These are phyloP conservation scores for Heterodera schachtii DNA, from an alignment of 1,140 invertebrate species.

Conservation along the genomic window DNA sequence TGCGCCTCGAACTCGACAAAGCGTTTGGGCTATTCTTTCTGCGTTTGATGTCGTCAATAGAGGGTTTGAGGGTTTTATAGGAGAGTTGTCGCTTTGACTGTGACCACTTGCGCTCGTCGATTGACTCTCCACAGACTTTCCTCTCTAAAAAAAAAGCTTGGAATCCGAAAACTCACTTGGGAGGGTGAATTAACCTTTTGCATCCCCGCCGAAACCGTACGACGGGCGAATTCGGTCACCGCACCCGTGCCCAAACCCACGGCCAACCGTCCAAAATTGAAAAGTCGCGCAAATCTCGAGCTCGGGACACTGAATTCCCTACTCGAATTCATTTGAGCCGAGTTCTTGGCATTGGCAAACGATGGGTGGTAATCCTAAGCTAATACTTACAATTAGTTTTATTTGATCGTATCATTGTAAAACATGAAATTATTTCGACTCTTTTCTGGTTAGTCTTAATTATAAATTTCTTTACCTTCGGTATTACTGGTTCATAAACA, in stretches of 20 bases:
- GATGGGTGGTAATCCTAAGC: conserved; percentile 22
- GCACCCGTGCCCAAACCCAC: conserved; percentile 78
- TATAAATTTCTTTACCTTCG: conserved; percentile 34
- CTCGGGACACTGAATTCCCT: conserved; percentile 55
- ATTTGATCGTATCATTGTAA: too few species aligned
- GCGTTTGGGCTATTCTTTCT: conserved; percentile 91
- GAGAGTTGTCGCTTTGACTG: conserved; percentile 5
- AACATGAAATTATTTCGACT: too few species aligned
- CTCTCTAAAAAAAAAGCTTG: too few species aligned
- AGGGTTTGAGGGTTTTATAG: conserved; percentile 48
- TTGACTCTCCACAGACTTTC: too few species aligned
- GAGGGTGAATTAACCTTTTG: background rate
- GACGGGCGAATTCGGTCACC: conserved; percentile 83
- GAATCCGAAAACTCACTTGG: background rate
- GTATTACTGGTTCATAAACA: conserved; percentile 39
- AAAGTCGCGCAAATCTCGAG: conserved; percentile 55
- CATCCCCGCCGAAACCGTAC: conserved; percentile 71
- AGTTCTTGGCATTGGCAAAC: conserved; percentile 30
- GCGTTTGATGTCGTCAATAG: conserved; percentile 85
- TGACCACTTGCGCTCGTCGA: background rate
- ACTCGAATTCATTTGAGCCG: conserved; percentile 33
- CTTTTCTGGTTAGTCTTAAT: too few species aligned
- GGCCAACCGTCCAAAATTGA: conserved; percentile 60
- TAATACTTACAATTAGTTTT: too few species aligned
- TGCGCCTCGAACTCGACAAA: conserved; percentile 95